phyloP scores from a whole-genome alignment of 2,113 vertebrate species.

The Neodon shergylaensis region DNA sequence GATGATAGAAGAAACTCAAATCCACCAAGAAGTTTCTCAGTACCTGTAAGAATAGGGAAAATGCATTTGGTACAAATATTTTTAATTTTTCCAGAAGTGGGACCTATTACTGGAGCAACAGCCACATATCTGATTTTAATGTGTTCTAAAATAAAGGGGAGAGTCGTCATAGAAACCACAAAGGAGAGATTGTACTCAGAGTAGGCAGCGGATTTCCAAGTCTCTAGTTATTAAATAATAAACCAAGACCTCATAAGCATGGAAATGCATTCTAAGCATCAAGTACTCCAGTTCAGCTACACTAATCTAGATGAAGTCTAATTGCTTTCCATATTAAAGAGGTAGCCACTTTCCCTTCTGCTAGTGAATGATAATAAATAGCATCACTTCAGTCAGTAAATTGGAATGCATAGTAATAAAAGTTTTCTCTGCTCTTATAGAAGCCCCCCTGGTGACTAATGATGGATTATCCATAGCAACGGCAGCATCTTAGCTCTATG shows the following conservation, averaged over 20 bases:
- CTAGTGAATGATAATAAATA: neutral
- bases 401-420: neutral
- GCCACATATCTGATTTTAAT: conserved; percentile 55
- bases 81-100: conserved; percentile 70
- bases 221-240: conserved; percentile 64
- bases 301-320: conserved; percentile 11
- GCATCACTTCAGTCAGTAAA: neutral
- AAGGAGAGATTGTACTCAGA: conserved; percentile 70
- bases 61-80: conserved; percentile 69
- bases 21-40: conserved; percentile 16
- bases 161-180: conserved; percentile 73
- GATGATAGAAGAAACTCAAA: conserved; percentile 32
- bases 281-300: neutral
- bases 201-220: conserved; percentile 65
- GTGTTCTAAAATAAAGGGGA: conserved; percentile 66
- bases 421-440: neutral
- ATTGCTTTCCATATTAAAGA: conserved; percentile 51
- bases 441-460: neutral
- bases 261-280: conserved; percentile 54
- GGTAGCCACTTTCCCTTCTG: neutral
- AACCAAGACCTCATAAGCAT: conserved; percentile 64
- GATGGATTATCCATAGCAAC: neutral
- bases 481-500: rapidly evolving
- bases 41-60: conserved; percentile 55
- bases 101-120: conserved; percentile 73